Evolutionary conservation across 2,888 invertebrate species (phyloP), one percentile per base, ranked within the genome.

Genomic region (Polydesmus complanatus): DNA sequence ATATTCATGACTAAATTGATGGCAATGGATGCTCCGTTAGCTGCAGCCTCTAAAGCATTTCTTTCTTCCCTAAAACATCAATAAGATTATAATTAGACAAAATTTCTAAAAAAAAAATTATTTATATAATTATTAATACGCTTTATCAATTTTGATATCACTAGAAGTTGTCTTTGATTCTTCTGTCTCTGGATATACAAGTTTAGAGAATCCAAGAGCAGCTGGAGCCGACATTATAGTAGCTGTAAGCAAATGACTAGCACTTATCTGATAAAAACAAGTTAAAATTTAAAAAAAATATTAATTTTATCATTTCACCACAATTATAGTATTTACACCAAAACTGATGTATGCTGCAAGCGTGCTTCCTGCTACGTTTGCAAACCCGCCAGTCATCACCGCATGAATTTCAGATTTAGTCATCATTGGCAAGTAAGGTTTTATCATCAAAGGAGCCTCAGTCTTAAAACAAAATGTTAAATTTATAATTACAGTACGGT

Each of bases 171-270:
- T 87, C 65, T 81, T 78, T 0, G 89, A 85, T 61, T 83, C 78
- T 69, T 89, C 86, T 0, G 86, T 89, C 78, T 97, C 97, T 0
- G 97, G 97, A 77, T 88, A 86, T 68, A 94, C 80, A 0, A 98
- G 78, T 73, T 97, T 97, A 14, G 93, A 82, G 70, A 83, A 87
- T 68, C 90, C 91, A 27, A 97, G 74, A 0, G 95, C 87, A 0
- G 93, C 92, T 0, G 96, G 96, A 0, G 96, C 95, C 0, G 94
- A 90, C 95, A 97, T 95, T 0, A 97, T 86, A 64, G 90, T 89
- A 0, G 96, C 90, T 0, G 94, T 90, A 64, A 97, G 83, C 49
- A 97, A 76, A 73, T 95, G 89, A 0, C 87, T 82, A 0, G 96
- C 84, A 56, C 85, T 81, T 0, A 73, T 69, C 70, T 70, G 63